Percentiles rank a stretch among this genome's conserved stretches.
Evolutionary conservation across 2,888 invertebrate genomes (phyloP).

Genomic region (Argyresthia albistria): DNA sequence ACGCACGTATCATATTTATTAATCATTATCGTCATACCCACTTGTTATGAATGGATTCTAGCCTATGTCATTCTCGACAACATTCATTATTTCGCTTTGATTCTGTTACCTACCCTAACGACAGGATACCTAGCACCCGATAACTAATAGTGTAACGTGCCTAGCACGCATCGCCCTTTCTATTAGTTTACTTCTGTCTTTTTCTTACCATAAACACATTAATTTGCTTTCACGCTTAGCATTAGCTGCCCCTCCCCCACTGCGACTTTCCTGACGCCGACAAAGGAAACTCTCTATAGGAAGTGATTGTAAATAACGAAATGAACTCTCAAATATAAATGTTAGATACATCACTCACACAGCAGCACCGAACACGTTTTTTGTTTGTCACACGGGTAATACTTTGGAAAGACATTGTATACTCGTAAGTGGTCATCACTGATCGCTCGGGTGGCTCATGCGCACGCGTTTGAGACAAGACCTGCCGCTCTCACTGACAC

Average conservation of each 20-base stretch:
- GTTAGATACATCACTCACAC: conserved; percentile 64
- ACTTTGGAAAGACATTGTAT: neutral
- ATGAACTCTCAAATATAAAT: conserved; percentile 68
- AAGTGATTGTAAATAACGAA: conserved; percentile 43
- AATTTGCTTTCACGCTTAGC: conserved; percentile 8
- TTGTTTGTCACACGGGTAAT: conserved; percentile 36
- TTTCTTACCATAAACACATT: neutral
- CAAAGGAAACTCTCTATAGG: conserved; percentile 60
- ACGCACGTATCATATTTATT: no score
- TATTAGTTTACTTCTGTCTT: neutral
- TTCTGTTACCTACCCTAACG: neutral
- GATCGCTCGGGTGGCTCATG: neutral
- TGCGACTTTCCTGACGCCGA: conserved; percentile 69
- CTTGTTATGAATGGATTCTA: no score
- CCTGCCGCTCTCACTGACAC: conserved; percentile 5
- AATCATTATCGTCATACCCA: no score
- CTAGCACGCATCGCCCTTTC: neutral
- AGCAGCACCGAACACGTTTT: conserved; percentile 61
- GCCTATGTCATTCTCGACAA: no score
- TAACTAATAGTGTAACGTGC: neutral
- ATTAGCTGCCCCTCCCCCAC: conserved; percentile 41
- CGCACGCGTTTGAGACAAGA: neutral
- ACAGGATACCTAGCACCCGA: neutral
- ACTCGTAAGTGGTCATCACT: neutral
- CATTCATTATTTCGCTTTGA: neutral